Base-by-base conservation (phyloP, 2,113 vertebrate species). In the Upupa epops region DNA sequence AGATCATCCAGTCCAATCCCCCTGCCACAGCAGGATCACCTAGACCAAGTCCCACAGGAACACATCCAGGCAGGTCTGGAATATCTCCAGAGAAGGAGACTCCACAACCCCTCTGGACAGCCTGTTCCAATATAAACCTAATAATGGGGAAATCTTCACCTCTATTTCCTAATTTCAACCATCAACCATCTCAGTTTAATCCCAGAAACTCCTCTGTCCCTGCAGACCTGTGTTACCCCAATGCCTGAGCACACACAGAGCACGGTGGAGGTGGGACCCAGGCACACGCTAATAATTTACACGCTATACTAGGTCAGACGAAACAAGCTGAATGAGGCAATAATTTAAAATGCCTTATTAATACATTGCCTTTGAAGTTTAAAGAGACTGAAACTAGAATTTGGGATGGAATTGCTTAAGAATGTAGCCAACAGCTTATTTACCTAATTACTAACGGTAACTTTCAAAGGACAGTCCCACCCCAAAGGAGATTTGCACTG, bases 391-490 rank as follows among this genome's bases (percentile, higher is more conserved):
- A 76, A 83, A 58, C 32, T 13, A 48, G 36, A 70, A 72, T 46
- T 76, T 66, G 31, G 31, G 59, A 25, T 19, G 72, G 51, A 79
- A 72, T 45, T 60, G 5, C 40, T 65, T 13, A 56, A 72, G 37
- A 70, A 65, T 13, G 31, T 26, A 88, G 22, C 55, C 72, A 88
- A 25, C 54, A 66, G 19, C 21, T 69, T 76, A 36, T 73, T 89
- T 76, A 45, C 49, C 13, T 32, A 54, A 10, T 58, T 80, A 54
- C 80, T 92, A 83, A 74, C 32, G 42, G 37, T 20, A 61, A 21
- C 80, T 65, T 61, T 65, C 58, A 49, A 61, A 80, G 36, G 48
- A 59, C 56, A 74, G 77, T 64, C 88, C 74, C 80, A 81, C 69
- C 76, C 83, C 45, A n/a, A 37, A 49, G 0, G 20, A 87, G 61